A percentile compares a stretch with the other conserved stretches of the same genome.
Evolutionary conservation across 2,888 invertebrate genomes (phyloP).

Genomic region (Diaphora mendica): DNA sequence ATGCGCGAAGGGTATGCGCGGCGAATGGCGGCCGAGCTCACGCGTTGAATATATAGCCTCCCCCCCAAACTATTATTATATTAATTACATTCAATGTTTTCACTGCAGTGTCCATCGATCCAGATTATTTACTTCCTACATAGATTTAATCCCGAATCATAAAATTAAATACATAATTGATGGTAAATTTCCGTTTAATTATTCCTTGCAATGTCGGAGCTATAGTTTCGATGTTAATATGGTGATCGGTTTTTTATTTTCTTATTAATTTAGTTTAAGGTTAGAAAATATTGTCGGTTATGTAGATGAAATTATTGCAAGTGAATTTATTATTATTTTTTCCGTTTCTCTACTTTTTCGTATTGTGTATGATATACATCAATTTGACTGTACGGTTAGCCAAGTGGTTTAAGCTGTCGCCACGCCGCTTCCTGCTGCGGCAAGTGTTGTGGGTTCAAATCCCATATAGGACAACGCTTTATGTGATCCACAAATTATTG

Average conservation of each 20-base stretch:
- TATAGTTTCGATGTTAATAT: too few relatives aligned
- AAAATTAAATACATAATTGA: constrained; percentile 30
- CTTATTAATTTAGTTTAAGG: neutral
- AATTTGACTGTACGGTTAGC: too few relatives aligned
- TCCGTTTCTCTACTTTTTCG: too few relatives aligned
- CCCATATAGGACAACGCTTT: too few relatives aligned
- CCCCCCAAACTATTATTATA: constrained; percentile 81
- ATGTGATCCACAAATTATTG: too few relatives aligned
- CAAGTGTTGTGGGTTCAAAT: too few relatives aligned
- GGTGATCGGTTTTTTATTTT: neutral
- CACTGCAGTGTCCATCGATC: constrained; percentile 71
- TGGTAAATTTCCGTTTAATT: constrained; percentile 30
- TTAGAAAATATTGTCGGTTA: too few relatives aligned
- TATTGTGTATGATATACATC: too few relatives aligned
- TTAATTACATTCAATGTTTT: constrained; percentile 82
- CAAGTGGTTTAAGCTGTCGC: too few relatives aligned
- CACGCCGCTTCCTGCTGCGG: too few relatives aligned
- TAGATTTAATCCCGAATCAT: constrained; percentile 58
- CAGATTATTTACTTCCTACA: constrained; percentile 75
- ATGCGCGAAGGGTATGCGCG: constrained; percentile 79
- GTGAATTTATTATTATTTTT: too few relatives aligned
- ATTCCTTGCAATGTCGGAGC: neutral
- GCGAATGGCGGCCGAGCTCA: constrained; percentile 74
- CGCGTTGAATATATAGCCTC: constrained; percentile 76
- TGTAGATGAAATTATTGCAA: too few relatives aligned